Conservation (phyloP, 2,797 vertebrate genomes). For the Poliocrania exsul region DNA sequence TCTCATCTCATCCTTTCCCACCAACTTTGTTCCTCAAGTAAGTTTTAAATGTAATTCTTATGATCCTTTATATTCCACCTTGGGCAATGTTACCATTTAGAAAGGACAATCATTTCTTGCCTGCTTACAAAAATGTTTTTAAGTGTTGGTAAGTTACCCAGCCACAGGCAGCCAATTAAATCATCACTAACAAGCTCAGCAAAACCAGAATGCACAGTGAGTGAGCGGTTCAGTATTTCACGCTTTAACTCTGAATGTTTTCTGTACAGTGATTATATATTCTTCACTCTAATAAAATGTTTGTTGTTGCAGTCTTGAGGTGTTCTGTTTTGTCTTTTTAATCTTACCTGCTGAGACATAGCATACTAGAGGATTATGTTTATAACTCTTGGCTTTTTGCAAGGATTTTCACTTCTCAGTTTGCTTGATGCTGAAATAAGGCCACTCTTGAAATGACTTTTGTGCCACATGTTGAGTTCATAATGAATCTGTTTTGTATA, state of each 20-base stretch:
- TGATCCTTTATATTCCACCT: constrained; percentile 2
- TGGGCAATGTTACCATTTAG: neutral
- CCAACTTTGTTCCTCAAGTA: neutral
- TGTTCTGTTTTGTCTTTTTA: constrained; percentile 36
- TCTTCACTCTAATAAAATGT: constrained; percentile 48
- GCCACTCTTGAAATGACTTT: neutral
- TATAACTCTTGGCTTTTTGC: neutral
- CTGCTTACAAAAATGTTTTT: constrained; percentile 20
- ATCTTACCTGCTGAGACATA: neutral
- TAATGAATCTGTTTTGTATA: constrained; percentile 13
- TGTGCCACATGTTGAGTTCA: neutral
- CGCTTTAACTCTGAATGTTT: neutral
- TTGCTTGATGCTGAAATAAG: neutral
- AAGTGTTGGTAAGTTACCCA: neutral
- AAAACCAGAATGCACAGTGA: neutral
- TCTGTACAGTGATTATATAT: constrained; percentile 29
- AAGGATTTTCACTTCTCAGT: neutral
- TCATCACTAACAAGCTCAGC: neutral
- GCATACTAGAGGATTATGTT: neutral
- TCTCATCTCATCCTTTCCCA: neutral
- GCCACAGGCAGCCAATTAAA: constrained; percentile 21
- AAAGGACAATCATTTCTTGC: constrained; percentile 38
- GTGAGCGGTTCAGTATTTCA: neutral
- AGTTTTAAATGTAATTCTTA: neutral
- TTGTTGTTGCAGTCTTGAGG: constrained; percentile 14